phyloP scores from a whole-genome alignment of 2,888 invertebrate genomes.

The Cotesia congregata region DNA sequence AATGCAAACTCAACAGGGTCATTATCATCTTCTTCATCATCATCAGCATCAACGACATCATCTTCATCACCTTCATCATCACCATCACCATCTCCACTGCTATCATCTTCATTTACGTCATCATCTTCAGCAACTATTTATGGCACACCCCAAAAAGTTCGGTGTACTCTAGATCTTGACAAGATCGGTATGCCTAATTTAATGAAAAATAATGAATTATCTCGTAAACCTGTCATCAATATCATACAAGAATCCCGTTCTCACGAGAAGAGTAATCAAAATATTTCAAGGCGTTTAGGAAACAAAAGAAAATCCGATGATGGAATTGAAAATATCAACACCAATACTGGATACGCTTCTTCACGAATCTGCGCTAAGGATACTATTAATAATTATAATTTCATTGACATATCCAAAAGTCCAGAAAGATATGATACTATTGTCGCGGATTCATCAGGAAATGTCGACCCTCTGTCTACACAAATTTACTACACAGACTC shows the following conservation, averaged over 20 bases:
- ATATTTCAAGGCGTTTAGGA: conserved; percentile 24
- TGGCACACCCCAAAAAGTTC: neutral
- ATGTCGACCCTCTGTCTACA: neutral
- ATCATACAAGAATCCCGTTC: conserved; percentile 2
- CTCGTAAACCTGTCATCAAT: conserved; percentile 30
- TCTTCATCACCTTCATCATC: neutral
- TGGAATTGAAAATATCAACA: neutral
- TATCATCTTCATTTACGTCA: conserved; percentile 12
- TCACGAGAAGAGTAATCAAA: conserved; percentile 6
- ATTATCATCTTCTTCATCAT: conserved; percentile 14
- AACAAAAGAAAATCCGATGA: conserved; percentile 23
- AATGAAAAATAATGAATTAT: conserved; percentile 9
- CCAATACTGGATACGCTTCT: too few species aligned
- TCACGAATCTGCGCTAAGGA: neutral
- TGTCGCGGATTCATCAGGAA: conserved; percentile 15
- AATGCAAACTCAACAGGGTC: conserved; percentile 1
- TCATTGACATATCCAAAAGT: conserved; percentile 37
- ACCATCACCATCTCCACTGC: neutral
- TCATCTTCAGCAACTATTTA: conserved; percentile 15
- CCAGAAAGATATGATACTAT: conserved; percentile 27
- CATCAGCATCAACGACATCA: conserved; percentile 8
- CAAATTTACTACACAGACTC: neutral
- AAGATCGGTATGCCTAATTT: conserved; percentile 25
- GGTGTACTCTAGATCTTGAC: conserved; percentile 11
- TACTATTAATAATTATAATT: conserved; percentile 2